phyloP scores from a whole-genome alignment of 2,113 vertebrate species.

The Hucho hucho region DNA sequence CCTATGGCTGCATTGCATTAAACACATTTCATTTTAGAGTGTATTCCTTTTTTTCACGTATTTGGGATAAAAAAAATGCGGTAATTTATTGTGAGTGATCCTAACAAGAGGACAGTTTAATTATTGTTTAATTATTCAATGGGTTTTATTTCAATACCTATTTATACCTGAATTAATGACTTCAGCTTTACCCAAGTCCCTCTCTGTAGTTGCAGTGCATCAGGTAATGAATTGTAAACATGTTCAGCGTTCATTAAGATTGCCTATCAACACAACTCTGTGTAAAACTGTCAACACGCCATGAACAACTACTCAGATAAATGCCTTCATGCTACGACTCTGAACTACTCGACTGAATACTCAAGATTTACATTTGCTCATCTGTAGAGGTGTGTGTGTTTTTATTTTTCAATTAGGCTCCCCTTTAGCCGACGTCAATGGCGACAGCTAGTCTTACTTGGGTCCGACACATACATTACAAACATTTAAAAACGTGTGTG shows the following conservation, averaged over 20 bases:
- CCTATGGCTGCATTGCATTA: slow-evolving; percentile 12
- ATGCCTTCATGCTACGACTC: not conserved
- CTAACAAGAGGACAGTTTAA: not conserved
- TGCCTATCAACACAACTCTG: slow-evolving; percentile 1
- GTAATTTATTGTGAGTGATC: not conserved
- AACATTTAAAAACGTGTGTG: not conserved
- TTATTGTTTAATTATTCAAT: not conserved
- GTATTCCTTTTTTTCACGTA: slow-evolving; percentile 1
- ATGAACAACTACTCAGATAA: not conserved
- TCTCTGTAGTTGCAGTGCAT: not conserved
- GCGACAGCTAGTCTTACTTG: no score
- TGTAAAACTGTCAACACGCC: slow-evolving; percentile 16
- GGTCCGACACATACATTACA: no score
- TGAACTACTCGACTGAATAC: not conserved
- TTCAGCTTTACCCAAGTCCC: not conserved
- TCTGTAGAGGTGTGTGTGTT: slow-evolving; percentile 1
- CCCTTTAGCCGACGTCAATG: no score
- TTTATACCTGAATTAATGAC: no score
- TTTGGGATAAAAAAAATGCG: not conserved
- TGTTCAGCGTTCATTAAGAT: slow-evolving; percentile 18
- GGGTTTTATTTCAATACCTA: not conserved
- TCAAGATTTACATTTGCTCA: slow-evolving; percentile 2
- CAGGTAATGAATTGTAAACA: not conserved
- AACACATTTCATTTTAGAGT: slow-evolving; percentile 31
- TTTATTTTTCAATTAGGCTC: no score